Conservation (phyloP, 1,140 invertebrate species). For the Danaus plexippus region DNA sequence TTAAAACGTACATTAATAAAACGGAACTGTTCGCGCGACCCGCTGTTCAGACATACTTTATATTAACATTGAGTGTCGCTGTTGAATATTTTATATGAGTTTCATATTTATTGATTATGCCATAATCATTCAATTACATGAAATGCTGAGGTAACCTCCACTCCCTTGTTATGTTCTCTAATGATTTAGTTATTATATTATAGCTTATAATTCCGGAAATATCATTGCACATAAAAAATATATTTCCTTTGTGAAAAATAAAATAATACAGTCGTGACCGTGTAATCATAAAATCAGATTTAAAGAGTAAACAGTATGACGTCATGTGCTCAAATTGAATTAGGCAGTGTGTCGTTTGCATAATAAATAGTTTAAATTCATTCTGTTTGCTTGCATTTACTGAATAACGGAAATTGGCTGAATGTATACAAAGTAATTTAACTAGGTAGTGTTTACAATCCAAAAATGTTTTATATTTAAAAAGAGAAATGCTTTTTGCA, state of each 20-base stretch:
- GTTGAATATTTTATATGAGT: too few relatives aligned
- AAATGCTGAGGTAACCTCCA: too few relatives aligned
- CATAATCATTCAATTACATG: too few relatives aligned
- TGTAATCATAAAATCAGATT: conserved; percentile 2
- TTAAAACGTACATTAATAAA: conserved; percentile 44
- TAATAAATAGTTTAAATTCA: conserved; percentile 15
- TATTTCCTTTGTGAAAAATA: conserved; percentile 1
- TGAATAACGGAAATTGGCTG: conserved; percentile 11
- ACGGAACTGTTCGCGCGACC: conserved; percentile 31
- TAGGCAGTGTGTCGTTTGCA: conserved; percentile 17
- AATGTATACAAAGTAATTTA: conserved; percentile 13
- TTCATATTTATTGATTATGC: too few relatives aligned
- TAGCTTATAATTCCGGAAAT: too few relatives aligned
- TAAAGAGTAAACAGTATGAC: conserved; percentile 15
- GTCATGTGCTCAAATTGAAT: conserved; percentile 20
- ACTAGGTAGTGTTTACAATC: background rate
- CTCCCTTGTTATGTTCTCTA: too few relatives aligned
- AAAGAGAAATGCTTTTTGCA: conserved; percentile 5
- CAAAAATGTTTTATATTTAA: background rate
- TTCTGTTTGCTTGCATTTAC: conserved; percentile 11
- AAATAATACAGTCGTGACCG: too few relatives aligned
- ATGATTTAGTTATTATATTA: too few relatives aligned
- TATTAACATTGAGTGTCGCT: too few relatives aligned
- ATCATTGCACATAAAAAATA: background rate
- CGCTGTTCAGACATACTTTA: conserved; percentile 1